These are phyloP conservation scores for Lordiphosa fenestrarum DNA, from an alignment of 2,888 invertebrate genomes.

Conservation along the genomic window DNA sequence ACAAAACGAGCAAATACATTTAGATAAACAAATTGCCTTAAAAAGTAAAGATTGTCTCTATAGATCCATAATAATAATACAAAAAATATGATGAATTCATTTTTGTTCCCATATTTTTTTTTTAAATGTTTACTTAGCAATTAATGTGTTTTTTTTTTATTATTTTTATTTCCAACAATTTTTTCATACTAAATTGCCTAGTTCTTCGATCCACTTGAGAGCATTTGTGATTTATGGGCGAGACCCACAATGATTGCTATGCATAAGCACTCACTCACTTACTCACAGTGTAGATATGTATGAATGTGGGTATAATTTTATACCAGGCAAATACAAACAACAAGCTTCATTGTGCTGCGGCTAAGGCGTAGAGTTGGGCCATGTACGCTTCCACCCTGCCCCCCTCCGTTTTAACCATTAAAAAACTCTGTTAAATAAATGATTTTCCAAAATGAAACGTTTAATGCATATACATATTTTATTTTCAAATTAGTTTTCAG, in stretches of 20 bases:
- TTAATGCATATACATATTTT: slow-evolving; percentile 47
- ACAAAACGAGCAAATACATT: slow-evolving; percentile 13
- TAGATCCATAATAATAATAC: slow-evolving; percentile 25
- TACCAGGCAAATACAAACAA: slow-evolving; percentile 46
- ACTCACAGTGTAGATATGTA: slow-evolving; percentile 9
- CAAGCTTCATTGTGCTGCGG: slow-evolving; percentile 45
- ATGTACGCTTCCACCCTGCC: too few relatives aligned
- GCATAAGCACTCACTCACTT: slow-evolving; percentile 6
- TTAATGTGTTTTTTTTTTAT: slow-evolving; percentile 17
- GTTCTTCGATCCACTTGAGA: slow-evolving; percentile 63
- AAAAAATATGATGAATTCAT: slow-evolving; percentile 26
- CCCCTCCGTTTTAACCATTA: not conserved
- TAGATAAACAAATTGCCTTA: slow-evolving; percentile 33
- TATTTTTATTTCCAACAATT: slow-evolving; percentile 13
- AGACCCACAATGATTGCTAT: slow-evolving; percentile 51
- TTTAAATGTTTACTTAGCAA: slow-evolving; percentile 38
- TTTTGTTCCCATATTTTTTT: slow-evolving; percentile 16
- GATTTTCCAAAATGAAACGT: slow-evolving; percentile 64
- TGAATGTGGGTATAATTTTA: slow-evolving; percentile 29
- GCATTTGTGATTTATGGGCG: slow-evolving; percentile 59
- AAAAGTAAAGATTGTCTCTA: slow-evolving; percentile 27
- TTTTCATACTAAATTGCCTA: slow-evolving; percentile 22
- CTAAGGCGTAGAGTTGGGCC: not conserved
- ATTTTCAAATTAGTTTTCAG: slow-evolving; percentile 14
- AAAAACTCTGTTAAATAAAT: slow-evolving; percentile 1